These are phyloP conservation scores for Mesocricetus auratus DNA, from an alignment of 2,113 vertebrate species.

Conservation along the genomic window DNA sequence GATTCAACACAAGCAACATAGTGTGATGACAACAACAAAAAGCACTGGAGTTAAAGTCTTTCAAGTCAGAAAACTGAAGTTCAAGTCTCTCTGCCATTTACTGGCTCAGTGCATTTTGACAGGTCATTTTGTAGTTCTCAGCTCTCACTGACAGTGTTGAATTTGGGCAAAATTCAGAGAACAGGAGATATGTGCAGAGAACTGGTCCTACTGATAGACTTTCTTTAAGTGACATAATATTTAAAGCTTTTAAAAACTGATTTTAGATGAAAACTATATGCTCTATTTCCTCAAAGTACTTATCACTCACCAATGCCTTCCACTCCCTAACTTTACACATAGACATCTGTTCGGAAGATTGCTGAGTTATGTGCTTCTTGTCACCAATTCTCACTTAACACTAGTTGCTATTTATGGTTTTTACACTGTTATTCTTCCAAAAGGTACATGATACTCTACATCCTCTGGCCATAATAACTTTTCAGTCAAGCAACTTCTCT, in stretches of 20 bases:
- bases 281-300: neutral
- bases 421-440: conserved; percentile 1
- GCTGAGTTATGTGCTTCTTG: neutral
- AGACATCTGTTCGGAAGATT: neutral
- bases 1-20: neutral
- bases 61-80: conserved; percentile 6
- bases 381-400: neutral
- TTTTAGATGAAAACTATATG: conserved; percentile 26
- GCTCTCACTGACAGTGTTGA: conserved; percentile 20
- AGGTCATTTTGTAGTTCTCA: conserved; percentile 32
- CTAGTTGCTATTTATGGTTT: neutral
- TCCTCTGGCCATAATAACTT: neutral
- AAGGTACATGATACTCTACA: neutral
- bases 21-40: conserved; percentile 32
- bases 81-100: conserved; percentile 23
- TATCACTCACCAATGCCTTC: neutral
- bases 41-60: neutral
- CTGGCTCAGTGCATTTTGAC: conserved; percentile 19
- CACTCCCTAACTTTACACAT: neutral
- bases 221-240: neutral
- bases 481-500: conserved; percentile 15
- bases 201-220: neutral
- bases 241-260: neutral
- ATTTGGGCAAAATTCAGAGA: neutral
- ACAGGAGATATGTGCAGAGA: neutral